Evolutionary conservation across 2,113 vertebrate species (phyloP), one percentile per base, ranked within the genome.

Genomic region (Nyctibius bracteatus): DNA sequence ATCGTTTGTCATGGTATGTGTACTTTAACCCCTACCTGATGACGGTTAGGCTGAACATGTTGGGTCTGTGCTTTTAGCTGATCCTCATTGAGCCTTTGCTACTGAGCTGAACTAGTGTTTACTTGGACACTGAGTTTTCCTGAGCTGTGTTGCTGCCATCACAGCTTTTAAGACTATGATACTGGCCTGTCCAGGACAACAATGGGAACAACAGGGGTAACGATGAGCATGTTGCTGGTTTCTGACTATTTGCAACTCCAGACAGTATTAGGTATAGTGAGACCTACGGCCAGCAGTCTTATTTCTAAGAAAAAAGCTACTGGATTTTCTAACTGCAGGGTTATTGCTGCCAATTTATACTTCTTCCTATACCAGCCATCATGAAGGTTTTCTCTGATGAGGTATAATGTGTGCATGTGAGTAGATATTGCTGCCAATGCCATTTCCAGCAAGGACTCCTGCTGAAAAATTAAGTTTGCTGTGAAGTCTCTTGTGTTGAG

Each of bases 1-100:
- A 12, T 54, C 0, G 0, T 41, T 86, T 7, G 4, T 59, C 12
- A 1, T 31, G 35, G 35, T 51, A 23, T 7, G 10, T 49, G 43
- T 30, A 0, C 20, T 80, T 63, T 59, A 44, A 46, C 25, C 22
- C 68, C 54, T 43, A 15, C 14, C 12, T 72, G 71, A 6, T 46
- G 44, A 7, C 3, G 3, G 3, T 57, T n/a, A 73, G 51, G 33
- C 44, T 85, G 25, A 28, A 23, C 27, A 24, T 35, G 37, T 49
- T 31, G 24, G 6, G 9, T 44, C 52, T 71, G 8, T 72, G 66
- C 62, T 86, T 91, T 65, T 70, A 24, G 12, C 1, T 51, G 44
- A 52, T 66, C 7, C 11, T n/a, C 24, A 2, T 4, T 62, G n/a
- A 72, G 30, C 51, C 23, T 83, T 80, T 82, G 30, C 37, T 66